Conservation (phyloP, 2,888 invertebrate genomes). For the Laspeyria flexula region DNA sequence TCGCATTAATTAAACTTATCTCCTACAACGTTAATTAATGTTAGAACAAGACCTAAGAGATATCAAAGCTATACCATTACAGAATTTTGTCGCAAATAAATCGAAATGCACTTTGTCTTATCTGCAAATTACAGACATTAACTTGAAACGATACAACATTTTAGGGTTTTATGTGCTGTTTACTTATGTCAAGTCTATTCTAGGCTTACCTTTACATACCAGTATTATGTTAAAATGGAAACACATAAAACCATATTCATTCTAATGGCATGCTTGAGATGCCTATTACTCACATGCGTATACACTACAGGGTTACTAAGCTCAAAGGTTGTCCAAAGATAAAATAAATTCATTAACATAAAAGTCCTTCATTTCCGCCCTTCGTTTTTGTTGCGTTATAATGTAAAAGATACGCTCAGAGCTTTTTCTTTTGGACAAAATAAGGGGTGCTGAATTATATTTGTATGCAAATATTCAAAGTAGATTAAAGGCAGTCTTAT, state of each 20-base stretch:
- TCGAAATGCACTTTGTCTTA: background rate
- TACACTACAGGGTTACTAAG: background rate
- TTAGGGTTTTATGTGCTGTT: background rate
- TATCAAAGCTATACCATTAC: no score
- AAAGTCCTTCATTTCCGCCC: constrained; percentile 23
- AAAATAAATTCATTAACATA: constrained; percentile 25
- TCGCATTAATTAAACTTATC: no score
- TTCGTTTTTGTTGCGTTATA: constrained; percentile 21
- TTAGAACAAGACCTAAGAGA: no score
- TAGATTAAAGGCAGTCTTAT: constrained; percentile 8
- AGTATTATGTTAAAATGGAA: constrained; percentile 1
- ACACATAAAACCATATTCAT: constrained; percentile 18
- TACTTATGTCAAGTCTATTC: background rate
- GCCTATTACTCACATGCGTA: constrained; percentile 8
- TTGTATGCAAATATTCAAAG: constrained; percentile 33
- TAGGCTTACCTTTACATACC: background rate
- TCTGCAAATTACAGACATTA: background rate
- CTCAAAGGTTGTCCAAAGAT: constrained; percentile 3
- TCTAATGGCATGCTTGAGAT: constrained; percentile 20
- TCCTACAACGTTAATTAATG: no score
- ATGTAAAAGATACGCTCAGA: constrained; percentile 16
- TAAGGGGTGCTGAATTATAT: constrained; percentile 21
- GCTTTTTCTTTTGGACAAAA: constrained; percentile 18
- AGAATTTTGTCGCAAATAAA: background rate
- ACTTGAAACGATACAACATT: background rate